Base-by-base conservation (phyloP, 2,888 invertebrate species). In the Agapetus fuscipes region DNA sequence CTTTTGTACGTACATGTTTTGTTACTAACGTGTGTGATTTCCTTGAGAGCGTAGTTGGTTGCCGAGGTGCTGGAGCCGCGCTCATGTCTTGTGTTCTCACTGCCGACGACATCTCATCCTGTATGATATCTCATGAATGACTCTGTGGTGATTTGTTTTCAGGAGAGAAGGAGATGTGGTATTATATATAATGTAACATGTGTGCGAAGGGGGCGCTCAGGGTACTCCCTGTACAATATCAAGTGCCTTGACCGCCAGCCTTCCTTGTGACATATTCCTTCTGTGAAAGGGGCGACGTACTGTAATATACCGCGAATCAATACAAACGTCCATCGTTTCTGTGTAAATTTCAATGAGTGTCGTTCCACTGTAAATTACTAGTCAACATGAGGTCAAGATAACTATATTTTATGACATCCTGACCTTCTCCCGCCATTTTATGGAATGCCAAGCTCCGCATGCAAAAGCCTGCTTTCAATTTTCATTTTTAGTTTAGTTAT, bases 201-300 rank as follows among this genome's bases (percentile, higher is more conserved):
- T 45, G 42, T 45, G 16, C 34, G 26, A 30, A 25, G 43, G 48
- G 38, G 41, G 41, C 45, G 45, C 38, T 48, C 48, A 48, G 48
- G 45, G 43, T 48, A 48, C 45, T 41, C 37, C 34, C 29, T 48
- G 45, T 48, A 45, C 16, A 34, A 13, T 34, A 11, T 5, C 20
- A 24, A 45, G 48, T 48, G 40, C 43, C 45, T 42, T 48, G 48
- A 48, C 43, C 40, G 48, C 45, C 42, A 20, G 17, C 45, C 40
- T 30, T 36, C 77, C 76, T 77, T 81, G 82, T 83, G 83, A 82
- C 83, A 83, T 79, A 82, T 83, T 83, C 76, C 69, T 72, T 78
- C 79, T 83, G 82, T 83, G 83, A 80, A 81, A 82, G 83, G 83
- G 83, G 82, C 81, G 76, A 76, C 80, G 81, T 80, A 79, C 77